Conservation (phyloP, 2,888 invertebrate genomes). For the Microchrysa polita region DNA sequence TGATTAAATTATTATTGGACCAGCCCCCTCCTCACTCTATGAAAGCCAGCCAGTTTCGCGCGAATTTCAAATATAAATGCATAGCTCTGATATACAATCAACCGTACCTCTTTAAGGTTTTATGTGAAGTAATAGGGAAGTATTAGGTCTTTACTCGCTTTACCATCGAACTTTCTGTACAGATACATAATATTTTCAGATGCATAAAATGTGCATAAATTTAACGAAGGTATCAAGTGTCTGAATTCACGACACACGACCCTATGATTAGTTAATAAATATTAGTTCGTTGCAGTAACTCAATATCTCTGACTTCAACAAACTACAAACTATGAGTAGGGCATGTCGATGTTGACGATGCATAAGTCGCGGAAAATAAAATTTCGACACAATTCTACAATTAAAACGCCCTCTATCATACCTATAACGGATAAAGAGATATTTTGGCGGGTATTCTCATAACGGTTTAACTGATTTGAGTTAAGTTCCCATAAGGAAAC, state of each 20-base stretch:
- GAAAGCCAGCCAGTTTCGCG: constrained; percentile 19
- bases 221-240: constrained; percentile 5
- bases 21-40: not conserved
- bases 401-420: constrained; percentile 46
- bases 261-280: constrained; percentile 14
- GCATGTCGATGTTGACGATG: no score
- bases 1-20: no score
- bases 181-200: constrained; percentile 2
- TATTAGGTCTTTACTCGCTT: no score
- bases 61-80: constrained; percentile 25
- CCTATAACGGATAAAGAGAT: constrained; percentile 46
- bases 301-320: not conserved
- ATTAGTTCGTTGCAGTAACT: not conserved
- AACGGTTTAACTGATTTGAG: not conserved
- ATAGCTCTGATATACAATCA: constrained; percentile 15
- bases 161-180: no score
- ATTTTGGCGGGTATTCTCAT: constrained; percentile 28
- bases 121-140: no score
- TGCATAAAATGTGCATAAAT: constrained; percentile 5
- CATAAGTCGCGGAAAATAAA: constrained; percentile 39
- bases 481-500: not conserved
- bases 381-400: constrained; percentile 49
- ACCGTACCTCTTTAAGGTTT: not conserved
- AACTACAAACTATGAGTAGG: no score
- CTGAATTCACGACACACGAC: constrained; percentile 25